Evolutionary conservation across 2,888 invertebrate genomes (phyloP).

Genomic region (Sminthurinus aureus): DNA sequence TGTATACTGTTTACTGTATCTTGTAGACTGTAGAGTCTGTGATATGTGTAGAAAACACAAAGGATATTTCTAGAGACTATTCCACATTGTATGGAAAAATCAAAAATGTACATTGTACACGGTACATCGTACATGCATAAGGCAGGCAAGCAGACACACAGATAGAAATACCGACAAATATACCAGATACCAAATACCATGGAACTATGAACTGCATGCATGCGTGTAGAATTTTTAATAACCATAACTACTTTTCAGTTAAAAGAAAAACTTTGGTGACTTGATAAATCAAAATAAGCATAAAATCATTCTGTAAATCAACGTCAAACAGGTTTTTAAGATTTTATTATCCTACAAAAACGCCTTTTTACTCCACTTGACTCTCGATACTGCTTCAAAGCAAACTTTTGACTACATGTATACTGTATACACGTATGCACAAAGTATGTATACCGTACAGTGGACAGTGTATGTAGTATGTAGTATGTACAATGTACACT

Average conservation of each 20-base stretch:
- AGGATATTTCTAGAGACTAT: not conserved
- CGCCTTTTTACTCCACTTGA: constrained; percentile 32
- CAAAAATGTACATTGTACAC: not conserved
- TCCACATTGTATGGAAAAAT: not conserved
- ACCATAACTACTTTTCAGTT: constrained; percentile 32
- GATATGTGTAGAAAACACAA: not conserved
- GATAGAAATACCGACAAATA: not conserved
- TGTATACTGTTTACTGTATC: too few relatives aligned
- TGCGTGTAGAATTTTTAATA: constrained; percentile 27
- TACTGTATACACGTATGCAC: too few relatives aligned
- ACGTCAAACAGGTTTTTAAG: constrained; percentile 40
- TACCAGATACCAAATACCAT: not conserved
- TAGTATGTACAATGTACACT: too few relatives aligned
- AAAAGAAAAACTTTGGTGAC: constrained; percentile 29
- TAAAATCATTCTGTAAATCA: constrained; percentile 43
- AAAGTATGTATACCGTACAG: too few relatives aligned
- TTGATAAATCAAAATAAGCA: constrained; percentile 42
- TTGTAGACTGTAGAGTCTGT: not conserved
- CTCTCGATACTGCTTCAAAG: constrained; percentile 2
- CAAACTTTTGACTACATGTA: too few relatives aligned
- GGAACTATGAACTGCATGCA: not conserved
- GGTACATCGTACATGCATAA: not conserved
- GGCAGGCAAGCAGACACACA: not conserved
- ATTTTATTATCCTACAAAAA: constrained; percentile 25
- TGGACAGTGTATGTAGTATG: too few relatives aligned